These are phyloP conservation scores for Halictus rubicundus DNA, from an alignment of 1,140 invertebrate species.

Conservation along the genomic window DNA sequence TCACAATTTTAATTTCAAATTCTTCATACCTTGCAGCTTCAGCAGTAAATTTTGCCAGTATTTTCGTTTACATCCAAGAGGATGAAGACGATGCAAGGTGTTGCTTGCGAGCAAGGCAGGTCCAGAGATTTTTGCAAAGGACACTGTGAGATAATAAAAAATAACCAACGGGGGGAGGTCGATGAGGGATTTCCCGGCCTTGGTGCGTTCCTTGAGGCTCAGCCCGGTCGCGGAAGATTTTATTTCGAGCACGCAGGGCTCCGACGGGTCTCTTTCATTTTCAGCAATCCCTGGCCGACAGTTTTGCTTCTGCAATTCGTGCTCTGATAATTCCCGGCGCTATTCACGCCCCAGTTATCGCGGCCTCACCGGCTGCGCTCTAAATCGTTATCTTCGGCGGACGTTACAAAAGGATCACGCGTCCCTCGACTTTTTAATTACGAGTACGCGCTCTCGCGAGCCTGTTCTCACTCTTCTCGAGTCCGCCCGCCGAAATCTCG, in stretches of 20 bases:
- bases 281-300: conserved; percentile 10
- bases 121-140: too few relatives aligned
- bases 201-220: conserved; percentile 6
- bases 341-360: conserved; percentile 37
- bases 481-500: neutral
- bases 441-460: neutral
- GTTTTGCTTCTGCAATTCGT: conserved; percentile 27
- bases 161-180: neutral
- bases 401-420: neutral
- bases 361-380: neutral
- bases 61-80: too few relatives aligned
- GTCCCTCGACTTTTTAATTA: conserved; percentile 28
- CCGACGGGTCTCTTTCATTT: conserved; percentile 21
- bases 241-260: conserved; percentile 8
- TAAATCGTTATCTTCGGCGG: conserved; percentile 34
- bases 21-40: too few relatives aligned
- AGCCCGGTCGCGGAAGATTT: neutral
- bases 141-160: too few relatives aligned
- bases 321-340: conserved; percentile 35
- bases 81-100: neutral
- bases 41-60: too few relatives aligned
- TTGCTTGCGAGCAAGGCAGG: neutral
- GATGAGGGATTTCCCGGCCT: neutral
- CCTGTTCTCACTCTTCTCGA: too few relatives aligned
- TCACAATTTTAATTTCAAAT: too few relatives aligned